Base-by-base conservation (phyloP, 2,888 invertebrate species). In the Operophtera brumata region DNA sequence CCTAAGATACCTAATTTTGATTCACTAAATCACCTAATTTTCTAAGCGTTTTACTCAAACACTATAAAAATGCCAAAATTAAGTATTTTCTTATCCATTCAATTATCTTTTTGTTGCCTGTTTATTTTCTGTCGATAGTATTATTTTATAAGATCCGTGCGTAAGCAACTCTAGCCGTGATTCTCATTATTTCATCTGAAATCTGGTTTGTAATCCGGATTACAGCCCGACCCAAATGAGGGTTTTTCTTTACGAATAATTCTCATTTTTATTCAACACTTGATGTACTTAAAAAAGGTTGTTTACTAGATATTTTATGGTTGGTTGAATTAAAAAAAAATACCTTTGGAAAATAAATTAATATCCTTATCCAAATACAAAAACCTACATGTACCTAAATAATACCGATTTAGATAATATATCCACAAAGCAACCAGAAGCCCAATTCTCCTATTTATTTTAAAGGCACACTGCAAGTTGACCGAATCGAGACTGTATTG, bases 121-220 rank as follows among this genome's bases (percentile, higher is more conserved):
- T 34, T 34, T 0, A 34, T 34, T 34, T 6, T 34, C 8, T 9
- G 6, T n/a, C 11, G 34, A 34, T 39, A 8, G 25, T 20, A 10
- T 20, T 10, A 13, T 39, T 14, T 39, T 25, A 9, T n/a, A 39
- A 39, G 25, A 39, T 41, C 25, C 11, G 34, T 46, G 34, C 39
- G 9, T 44, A 40, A 39, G 39, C 40, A 51, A 25, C 20, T 26
- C 13, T n/a, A 11, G 45, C 20, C 40, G 34, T 28, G 40, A 41
- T 35, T 46, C 40, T 45, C 41, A 41, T 46, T 45, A 46, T 46
- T 47, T 42, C 20, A 25, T 30, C 42, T 11, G 41, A 47, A 52
- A 46, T 52, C 46, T 47, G 35, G 35, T 40, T 45, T 39, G 44
- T 45, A 54, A 54, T 48, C 54, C 54, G 48, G 45, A 49, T 54